Percentiles rank a stretch among this genome's conserved stretches.
Conservation (phyloP, 2,888 invertebrate species). For the Xestia xanthographa region DNA sequence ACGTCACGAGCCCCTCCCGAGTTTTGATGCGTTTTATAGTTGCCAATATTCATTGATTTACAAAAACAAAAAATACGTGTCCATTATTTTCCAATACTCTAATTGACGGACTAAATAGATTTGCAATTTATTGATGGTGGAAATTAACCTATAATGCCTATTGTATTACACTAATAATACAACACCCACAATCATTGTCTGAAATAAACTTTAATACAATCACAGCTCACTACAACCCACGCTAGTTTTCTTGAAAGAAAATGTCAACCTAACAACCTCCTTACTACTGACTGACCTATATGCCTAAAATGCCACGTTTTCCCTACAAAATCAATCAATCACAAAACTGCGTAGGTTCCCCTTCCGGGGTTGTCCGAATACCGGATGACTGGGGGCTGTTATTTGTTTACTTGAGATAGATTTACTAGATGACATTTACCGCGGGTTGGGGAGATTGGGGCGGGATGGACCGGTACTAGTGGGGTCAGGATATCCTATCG, state of each 20-base stretch:
- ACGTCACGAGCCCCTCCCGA: too few relatives aligned
- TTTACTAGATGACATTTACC: constrained; percentile 42
- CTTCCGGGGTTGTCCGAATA: constrained; percentile 23
- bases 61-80: too few relatives aligned
- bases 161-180: background rate
- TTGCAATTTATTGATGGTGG: too few relatives aligned
- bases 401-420: constrained; percentile 56
- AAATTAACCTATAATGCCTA: too few relatives aligned
- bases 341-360: constrained; percentile 16
- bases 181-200: background rate
- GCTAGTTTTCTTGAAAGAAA: background rate
- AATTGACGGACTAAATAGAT: too few relatives aligned
- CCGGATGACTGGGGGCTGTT: constrained; percentile 35
- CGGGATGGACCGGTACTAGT: constrained; percentile 13
- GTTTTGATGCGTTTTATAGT: too few relatives aligned
- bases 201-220: constrained; percentile 1
- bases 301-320: constrained; percentile 7
- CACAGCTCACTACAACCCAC: background rate
- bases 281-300: background rate
- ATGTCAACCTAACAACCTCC: background rate
- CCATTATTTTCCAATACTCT: too few relatives aligned
- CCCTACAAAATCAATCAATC: constrained; percentile 23
- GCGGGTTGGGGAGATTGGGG: constrained; percentile 3
- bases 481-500: constrained; percentile 46
- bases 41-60: too few relatives aligned